These are phyloP conservation scores for Apteryx mantelli DNA, from an alignment of 2,113 vertebrate genomes.

Conservation along the genomic window DNA sequence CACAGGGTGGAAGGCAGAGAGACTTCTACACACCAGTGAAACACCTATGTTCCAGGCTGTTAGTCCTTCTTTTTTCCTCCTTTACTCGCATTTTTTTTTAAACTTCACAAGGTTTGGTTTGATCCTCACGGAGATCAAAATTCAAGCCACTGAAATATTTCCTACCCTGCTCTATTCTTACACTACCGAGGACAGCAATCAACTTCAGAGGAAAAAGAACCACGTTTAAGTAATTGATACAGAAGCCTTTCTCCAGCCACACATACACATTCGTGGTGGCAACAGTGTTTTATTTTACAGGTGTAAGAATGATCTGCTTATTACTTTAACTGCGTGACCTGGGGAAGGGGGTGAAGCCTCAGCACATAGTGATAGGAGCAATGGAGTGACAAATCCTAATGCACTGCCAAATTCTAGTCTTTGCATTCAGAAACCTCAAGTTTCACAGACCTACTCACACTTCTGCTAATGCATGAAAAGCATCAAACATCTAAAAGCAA, in stretches of 20 bases:
- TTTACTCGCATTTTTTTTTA: too few relatives aligned
- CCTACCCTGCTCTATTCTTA: not conserved
- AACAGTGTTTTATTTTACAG: not conserved
- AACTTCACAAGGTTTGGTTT: not conserved
- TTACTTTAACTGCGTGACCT: not conserved
- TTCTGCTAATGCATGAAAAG: accelerated
- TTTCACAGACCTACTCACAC: accelerated
- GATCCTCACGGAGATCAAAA: not conserved
- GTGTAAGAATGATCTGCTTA: not conserved
- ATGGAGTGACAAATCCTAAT: accelerated
- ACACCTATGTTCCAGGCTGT: accelerated
- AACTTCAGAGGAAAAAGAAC: not conserved
- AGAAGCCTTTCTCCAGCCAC: not conserved
- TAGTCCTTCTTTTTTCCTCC: not conserved
- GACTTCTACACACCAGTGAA: accelerated
- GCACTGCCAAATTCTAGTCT: not conserved
- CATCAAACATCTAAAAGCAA: not conserved
- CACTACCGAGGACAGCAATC: not conserved
- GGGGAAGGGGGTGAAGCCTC: not conserved
- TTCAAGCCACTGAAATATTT: accelerated
- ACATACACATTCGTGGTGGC: accelerated
- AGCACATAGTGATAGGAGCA: accelerated
- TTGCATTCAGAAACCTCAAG: not conserved
- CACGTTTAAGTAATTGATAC: accelerated
- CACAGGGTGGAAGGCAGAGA: accelerated